Evolutionary conservation across 2,797 vertebrate genomes (phyloP), one percentile per base, ranked within the genome.

Genomic region (Serranus cabrilla): DNA sequence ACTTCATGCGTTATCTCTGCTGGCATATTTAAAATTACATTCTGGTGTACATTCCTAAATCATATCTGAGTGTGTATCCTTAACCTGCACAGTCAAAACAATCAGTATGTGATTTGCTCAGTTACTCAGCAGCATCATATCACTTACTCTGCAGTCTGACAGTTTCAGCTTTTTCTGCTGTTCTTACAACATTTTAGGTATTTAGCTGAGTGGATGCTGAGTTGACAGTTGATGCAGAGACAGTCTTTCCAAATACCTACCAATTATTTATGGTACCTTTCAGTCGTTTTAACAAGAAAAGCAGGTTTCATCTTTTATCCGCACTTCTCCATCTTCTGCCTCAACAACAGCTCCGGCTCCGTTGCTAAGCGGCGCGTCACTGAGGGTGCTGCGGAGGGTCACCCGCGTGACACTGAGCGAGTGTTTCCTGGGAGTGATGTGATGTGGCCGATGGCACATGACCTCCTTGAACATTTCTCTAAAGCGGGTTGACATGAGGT

Each of bases 401-500:
- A 93, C 81, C 0, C 93, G 90, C 42, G 96, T 97, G 83, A 97
- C 71, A 6, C 96, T 99, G 63, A 96, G 91, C 0, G 96, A 97
- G 74, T 89, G 82, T 54, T 83, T 93, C 47, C 25, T 86, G 2
- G 93, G 91, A 3, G 64, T 43, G 3, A 57, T 75, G 0, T 7
- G 87, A 0, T 52, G 50, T 1, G 86, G 49, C 0, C 87, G 47
- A 11, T 82, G 92, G 74, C 97, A 97, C 96, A 98, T 96, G 59
- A 95, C 96, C 78, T 98, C 96, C 71, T 91, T 94, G 93, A 98
- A 99, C 96, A 96, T 97, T 92, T 99, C 97, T 20, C 96, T 94
- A 82, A 99, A 99, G 34, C 97, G 96, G 0, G 94, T 97, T 80
- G 97, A 99, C 97, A 99, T 96, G 80, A 99, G 94, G 89, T 97